Conservation (phyloP, 2,888 invertebrate species). For the Litoditis marina region DNA sequence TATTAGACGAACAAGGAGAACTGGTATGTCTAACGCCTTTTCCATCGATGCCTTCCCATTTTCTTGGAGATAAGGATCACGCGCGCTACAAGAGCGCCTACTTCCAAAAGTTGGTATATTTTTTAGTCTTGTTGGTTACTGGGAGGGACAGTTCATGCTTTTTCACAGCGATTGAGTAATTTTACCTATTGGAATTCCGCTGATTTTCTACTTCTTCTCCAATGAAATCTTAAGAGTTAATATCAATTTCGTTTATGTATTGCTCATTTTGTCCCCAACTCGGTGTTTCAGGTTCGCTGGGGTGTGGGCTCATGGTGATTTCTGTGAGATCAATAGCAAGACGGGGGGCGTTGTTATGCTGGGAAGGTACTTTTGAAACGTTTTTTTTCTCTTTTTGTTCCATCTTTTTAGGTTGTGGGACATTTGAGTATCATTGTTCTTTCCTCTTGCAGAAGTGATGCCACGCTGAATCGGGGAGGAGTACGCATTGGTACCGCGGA, state of each 20-base stretch:
- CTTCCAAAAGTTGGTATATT: constrained; percentile 26
- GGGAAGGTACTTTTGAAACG: too few relatives aligned
- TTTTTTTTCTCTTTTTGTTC: too few relatives aligned
- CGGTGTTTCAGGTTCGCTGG: constrained; percentile 49
- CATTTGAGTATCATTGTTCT: background rate
- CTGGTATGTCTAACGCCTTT: constrained; percentile 68
- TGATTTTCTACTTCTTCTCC: too few relatives aligned
- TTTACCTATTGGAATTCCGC: too few relatives aligned
- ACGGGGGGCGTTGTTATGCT: constrained; percentile 69
- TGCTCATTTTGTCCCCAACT: too few relatives aligned
- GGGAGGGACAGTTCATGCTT: too few relatives aligned
- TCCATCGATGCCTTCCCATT: constrained; percentile 68
- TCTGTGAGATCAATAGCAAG: constrained; percentile 64
- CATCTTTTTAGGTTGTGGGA: too few relatives aligned
- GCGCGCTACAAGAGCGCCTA: constrained; percentile 41
- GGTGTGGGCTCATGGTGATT: constrained; percentile 69
- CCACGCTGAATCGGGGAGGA: constrained; percentile 68
- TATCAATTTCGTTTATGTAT: too few relatives aligned
- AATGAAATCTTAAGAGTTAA: too few relatives aligned
- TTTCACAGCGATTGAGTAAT: too few relatives aligned
- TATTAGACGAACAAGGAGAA: constrained; percentile 65
- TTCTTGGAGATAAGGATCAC: constrained; percentile 64
- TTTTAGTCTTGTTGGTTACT: background rate
- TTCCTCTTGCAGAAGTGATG: constrained; percentile 64
- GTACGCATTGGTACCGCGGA: constrained; percentile 70